Conservation (phyloP, 1,140 invertebrate species). For the Bombus sylvicola region DNA sequence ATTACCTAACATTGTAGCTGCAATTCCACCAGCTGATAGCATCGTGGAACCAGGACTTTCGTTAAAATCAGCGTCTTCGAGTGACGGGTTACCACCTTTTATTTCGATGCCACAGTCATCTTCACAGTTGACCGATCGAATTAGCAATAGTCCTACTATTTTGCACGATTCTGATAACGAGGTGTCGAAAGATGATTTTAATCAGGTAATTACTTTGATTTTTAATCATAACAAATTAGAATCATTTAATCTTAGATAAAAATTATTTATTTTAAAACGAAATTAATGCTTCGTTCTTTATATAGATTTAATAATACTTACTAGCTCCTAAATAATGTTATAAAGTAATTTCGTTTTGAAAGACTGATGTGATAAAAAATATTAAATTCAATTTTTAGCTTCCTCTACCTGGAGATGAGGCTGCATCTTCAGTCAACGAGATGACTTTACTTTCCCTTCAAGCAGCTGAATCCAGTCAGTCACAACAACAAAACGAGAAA, state of each 20-base stretch:
- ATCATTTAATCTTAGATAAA: no score
- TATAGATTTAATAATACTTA: no score
- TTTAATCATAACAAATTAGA: no score
- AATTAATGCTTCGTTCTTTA: no score
- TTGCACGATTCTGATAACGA: conserved; percentile 78
- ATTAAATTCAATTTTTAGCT: conserved; percentile 62
- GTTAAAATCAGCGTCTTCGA: conserved; percentile 43
- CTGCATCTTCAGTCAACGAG: conserved; percentile 72
- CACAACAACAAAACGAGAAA: conserved; percentile 72
- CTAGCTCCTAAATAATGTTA: background rate
- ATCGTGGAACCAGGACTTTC: conserved; percentile 54
- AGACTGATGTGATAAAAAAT: no score
- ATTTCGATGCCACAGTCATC: conserved; percentile 78
- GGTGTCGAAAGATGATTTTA: conserved; percentile 76
- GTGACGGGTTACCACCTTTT: conserved; percentile 75
- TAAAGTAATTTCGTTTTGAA: background rate
- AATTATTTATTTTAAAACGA: no score
- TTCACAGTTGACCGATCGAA: conserved; percentile 76
- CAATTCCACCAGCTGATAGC: conserved; percentile 61
- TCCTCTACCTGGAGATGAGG: conserved; percentile 75
- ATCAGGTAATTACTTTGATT: conserved; percentile 67
- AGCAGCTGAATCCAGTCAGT: conserved; percentile 58
- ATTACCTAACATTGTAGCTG: conserved; percentile 62
- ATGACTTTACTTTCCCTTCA: conserved; percentile 75
- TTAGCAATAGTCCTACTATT: conserved; percentile 74